phyloP scores from a whole-genome alignment of 2,113 vertebrate genomes.

The Thamnophis sirtalis region DNA sequence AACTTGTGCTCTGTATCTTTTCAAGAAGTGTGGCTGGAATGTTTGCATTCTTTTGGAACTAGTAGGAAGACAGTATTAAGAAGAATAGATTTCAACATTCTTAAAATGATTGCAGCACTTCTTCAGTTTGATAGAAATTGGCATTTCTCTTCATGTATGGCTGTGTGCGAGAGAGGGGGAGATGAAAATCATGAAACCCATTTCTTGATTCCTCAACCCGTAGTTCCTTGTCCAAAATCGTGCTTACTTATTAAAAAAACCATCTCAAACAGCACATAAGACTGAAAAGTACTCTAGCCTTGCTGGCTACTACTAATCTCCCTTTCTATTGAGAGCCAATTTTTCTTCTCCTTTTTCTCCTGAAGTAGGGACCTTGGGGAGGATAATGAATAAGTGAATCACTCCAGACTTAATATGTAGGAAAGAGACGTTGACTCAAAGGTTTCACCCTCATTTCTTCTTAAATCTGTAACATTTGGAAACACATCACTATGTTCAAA shows the following conservation, averaged over 20 bases:
- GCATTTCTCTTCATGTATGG: neutral
- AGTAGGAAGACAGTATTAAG: constrained; percentile 25
- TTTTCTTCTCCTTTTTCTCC: neutral
- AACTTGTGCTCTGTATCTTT: constrained; percentile 49
- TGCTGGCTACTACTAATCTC: neutral
- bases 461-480: neutral
- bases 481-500: neutral
- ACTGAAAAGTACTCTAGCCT: neutral
- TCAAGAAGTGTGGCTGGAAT: constrained; percentile 44
- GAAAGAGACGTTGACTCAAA: neutral
- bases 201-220: neutral
- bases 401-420: neutral
- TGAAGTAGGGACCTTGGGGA: neutral
- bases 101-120: constrained; percentile 7
- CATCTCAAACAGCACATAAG: neutral
- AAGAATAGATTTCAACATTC: constrained; percentile 34
- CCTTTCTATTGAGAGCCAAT: neutral
- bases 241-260: neutral
- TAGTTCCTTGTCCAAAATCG: neutral
- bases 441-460: neutral
- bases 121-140: neutral
- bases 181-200: neutral
- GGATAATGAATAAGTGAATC: neutral
- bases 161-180: neutral
- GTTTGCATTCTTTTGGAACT: constrained; percentile 49